Evolutionary conservation across 2,888 invertebrate genomes (phyloP), one percentile per base, ranked within the genome.

Genomic region (Aphrophora alni): DNA sequence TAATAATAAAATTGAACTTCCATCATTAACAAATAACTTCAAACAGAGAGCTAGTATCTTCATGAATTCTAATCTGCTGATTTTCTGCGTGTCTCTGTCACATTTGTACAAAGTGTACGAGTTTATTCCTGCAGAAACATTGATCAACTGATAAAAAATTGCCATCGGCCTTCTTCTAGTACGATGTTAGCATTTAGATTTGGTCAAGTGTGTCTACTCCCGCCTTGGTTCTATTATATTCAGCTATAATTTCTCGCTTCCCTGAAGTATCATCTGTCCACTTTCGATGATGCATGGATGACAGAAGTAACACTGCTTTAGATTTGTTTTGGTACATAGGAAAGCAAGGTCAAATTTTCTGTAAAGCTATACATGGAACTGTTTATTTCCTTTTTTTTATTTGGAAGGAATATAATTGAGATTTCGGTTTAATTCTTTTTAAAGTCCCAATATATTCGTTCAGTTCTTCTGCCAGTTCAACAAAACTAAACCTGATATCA

Each of bases 341-440:
- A 24, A 4, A 24, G 70, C 10, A 70, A 17, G 24, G 24, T 70
- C 12, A 24, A 26, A 70, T 70, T 26, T 70, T 70, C 70, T 5
- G 70, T 70, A 24, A 70, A 70, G 25, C 24, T 24, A 17, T 24
- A 70, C 70, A 21, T 5, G 4, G 68, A n/a, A 7, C 21, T 4
- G 4, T 68, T 24, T 14, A 21, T 24, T 70, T 24, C 26, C 25
- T 10, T 70, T 24, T n/a, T 10, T 21, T 25, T 70, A 24, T 1
- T 17, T 4, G 10, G 25, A 70, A 70, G 10, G 14, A 3, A 17
- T 12, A 14, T 4, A 68, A 68, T 17, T 2, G 70, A 26, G 1
- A 70, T 70, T 70, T 70, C 70, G 12, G 25, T n/a, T 70, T 70
- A 21, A 70, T 70, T 70, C 24, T 70, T 24, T 70, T 70, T 70